Base-by-base conservation (phyloP, 35 echinoderm and acorn worm genomes). In the Strongylocentrotus purpuratus region DNA sequence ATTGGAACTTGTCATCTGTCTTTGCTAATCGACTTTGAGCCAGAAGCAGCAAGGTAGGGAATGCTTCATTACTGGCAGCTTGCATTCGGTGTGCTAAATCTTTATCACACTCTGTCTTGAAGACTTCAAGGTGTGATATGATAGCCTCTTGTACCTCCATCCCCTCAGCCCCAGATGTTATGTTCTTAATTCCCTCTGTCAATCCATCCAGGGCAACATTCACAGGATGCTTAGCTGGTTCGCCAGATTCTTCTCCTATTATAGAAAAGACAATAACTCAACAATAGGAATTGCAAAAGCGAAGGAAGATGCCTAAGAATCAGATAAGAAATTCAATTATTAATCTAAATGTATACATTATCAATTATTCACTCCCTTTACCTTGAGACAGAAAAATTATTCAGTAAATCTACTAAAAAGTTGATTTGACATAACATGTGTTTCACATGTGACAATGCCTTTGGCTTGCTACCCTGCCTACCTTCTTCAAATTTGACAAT, bases 11-110 rank as follows among this genome's bases (percentile, higher is more conserved):
- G n/a, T 12, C 48, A 93, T 96, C 94, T 33, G 71, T 31, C 61
- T 94, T 92, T 47, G 91, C 91, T 58, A 93, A 15, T 47, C 92
- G 95, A 28, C 92, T 94, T 61, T 95, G 94, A 15, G 60, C 55
- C 33, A 97, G 85, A 6, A 58, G 94, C 41, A 95, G 92, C 91
- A 97, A 41, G 22, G 95, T 95, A 25, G 95, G 95, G 90, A 59
- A 97, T n/a, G 97, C 97, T 31, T 97, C 78, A 46, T 97, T 95
- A 45, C 94, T 71, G 6, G 88, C 97, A 60, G 97, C 97, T 88
- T 95, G 86, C 78, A 71, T 93, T 35, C 97, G 85, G 86, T 96
- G 94, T 45, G 97, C 94, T n/a, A 97, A 86, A 90, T 97, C 97
- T 31, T 86, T 87, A 86, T 96, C 94, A 85, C 95, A 97, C 93